phyloP scores from a whole-genome alignment of 1,140 invertebrate species.

The Drosophila bocqueti region DNA sequence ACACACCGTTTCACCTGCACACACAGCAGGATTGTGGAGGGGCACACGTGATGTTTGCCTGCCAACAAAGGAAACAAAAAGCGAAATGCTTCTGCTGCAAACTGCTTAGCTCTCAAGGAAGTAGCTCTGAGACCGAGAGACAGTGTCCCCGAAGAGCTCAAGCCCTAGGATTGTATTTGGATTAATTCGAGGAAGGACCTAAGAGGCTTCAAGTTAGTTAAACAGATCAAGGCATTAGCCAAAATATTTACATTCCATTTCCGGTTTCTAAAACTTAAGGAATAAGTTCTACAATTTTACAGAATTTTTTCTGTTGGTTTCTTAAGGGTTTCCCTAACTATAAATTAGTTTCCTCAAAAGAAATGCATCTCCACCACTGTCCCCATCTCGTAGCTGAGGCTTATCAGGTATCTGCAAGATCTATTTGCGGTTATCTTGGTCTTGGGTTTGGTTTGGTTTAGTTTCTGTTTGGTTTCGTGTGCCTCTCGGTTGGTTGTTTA shows the following conservation, averaged over 20 bases:
- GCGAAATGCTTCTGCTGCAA: conserved; percentile 38
- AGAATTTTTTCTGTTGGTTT: background rate
- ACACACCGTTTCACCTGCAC: conserved; percentile 1
- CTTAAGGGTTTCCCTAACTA: no score
- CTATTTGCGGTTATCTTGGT: conserved; percentile 72
- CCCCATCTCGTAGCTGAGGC: conserved; percentile 17
- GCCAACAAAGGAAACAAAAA: conserved; percentile 57
- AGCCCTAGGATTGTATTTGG: conserved; percentile 22
- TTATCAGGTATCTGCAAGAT: conserved; percentile 68
- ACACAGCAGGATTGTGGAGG: conserved; percentile 8
- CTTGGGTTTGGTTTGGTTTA: conserved; percentile 51
- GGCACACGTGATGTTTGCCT: conserved; percentile 64
- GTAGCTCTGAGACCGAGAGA: background rate
- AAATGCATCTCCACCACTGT: conserved; percentile 19
- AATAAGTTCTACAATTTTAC: background rate
- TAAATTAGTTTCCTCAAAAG: background rate
- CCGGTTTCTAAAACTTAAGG: background rate
- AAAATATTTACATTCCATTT: conserved; percentile 17
- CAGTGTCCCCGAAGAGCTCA: conserved; percentile 22
- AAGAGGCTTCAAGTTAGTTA: conserved; percentile 11
- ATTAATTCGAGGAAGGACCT: conserved; percentile 9
- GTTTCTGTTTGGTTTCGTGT: conserved; percentile 52
- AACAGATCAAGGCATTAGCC: conserved; percentile 16
- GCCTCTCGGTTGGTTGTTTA: conserved; percentile 43
- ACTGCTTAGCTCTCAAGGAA: conserved; percentile 40